A percentile compares a stretch with the other conserved stretches of the same genome.
Conservation (phyloP, 2,797 vertebrate species). For the Argentina silus region DNA sequence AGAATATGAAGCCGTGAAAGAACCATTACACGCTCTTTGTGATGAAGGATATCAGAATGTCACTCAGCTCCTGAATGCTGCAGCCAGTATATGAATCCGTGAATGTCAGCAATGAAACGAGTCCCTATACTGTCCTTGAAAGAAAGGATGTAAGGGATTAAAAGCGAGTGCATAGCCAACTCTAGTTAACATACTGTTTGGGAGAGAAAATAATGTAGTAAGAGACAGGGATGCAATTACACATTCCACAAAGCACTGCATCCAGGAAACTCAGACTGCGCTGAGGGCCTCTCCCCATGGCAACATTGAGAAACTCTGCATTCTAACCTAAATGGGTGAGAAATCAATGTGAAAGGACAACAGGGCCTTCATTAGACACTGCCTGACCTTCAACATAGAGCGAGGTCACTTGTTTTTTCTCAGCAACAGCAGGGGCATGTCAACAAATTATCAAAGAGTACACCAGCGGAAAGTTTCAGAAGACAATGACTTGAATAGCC, state of each 20-base stretch:
- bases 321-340: constrained; percentile 48
- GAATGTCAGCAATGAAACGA: constrained; percentile 26
- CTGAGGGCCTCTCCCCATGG: constrained; percentile 55
- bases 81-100: constrained; percentile 21
- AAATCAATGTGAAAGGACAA: constrained; percentile 70
- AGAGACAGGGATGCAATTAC: constrained; percentile 44
- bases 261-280: constrained; percentile 51
- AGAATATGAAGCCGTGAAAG: constrained; percentile 55
- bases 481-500: constrained; percentile 57
- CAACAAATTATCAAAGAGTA: constrained; percentile 74
- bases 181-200: not conserved
- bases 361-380: constrained; percentile 72
- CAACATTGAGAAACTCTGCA: constrained; percentile 52
- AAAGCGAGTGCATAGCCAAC: not conserved
- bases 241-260: constrained; percentile 47
- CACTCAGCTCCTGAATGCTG: constrained; percentile 49
- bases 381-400: constrained; percentile 66
- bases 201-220: constrained; percentile 45
- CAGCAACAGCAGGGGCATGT: constrained; percentile 69
- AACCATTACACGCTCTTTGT: constrained; percentile 52
- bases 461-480: constrained; percentile 61
- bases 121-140: not conserved
- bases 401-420: constrained; percentile 72
- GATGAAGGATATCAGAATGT: constrained; percentile 66
- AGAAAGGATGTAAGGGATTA: not conserved